Conservation (phyloP, 2,113 vertebrate species). For the Brachypteracias leptosomus region DNA sequence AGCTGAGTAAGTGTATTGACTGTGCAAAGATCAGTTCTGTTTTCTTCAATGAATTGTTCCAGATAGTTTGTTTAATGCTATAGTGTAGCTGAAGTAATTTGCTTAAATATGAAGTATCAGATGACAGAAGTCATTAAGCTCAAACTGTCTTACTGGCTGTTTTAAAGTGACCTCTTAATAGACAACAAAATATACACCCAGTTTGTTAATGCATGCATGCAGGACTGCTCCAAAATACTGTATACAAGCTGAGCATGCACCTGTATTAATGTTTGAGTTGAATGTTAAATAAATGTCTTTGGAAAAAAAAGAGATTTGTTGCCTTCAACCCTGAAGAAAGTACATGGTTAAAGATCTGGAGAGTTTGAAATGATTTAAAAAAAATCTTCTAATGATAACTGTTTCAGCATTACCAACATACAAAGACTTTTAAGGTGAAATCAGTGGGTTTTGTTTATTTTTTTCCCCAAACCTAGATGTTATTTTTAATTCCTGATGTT, state of each 20-base stretch:
- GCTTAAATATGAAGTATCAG: background rate
- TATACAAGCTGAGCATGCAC: background rate
- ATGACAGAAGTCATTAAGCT: background rate
- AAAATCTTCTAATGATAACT: background rate
- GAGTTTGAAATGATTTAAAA: background rate
- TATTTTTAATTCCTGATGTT: conserved; percentile 63
- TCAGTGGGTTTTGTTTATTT: background rate
- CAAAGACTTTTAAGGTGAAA: conserved; percentile 17
- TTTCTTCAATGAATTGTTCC: background rate
- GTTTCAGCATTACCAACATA: background rate
- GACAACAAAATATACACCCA: background rate
- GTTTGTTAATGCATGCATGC: background rate
- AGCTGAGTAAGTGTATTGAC: background rate
- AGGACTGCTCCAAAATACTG: background rate
- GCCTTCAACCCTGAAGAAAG: background rate
- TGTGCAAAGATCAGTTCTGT: background rate
- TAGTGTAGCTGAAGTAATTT: background rate
- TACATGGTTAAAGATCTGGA: background rate
- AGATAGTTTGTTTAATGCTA: background rate
- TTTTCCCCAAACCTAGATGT: background rate
- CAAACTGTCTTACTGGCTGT: background rate
- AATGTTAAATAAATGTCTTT: background rate
- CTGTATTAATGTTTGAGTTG: background rate
- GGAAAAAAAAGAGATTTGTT: background rate
- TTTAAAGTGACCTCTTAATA: background rate